Evolutionary conservation across 2,113 vertebrate species (phyloP).

Genomic region (Andinoacara biseriatus): DNA sequence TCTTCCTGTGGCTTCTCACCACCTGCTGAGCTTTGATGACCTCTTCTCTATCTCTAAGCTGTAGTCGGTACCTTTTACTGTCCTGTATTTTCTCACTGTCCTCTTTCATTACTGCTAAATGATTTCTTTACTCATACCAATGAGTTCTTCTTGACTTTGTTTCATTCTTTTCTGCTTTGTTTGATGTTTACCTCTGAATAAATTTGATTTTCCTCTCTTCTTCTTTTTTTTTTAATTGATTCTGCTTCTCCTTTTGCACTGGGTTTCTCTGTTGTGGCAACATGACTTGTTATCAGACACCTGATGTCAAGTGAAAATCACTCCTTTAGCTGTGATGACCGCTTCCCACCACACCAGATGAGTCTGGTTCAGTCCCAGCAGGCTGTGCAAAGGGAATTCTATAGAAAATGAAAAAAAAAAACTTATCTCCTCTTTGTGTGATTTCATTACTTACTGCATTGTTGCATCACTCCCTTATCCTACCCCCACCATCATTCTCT

Average conservation of each 20-base stretch:
- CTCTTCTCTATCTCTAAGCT: not conserved
- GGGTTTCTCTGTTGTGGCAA: not conserved
- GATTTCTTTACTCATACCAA: not conserved
- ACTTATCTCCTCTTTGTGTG: not conserved
- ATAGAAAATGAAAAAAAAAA: not conserved
- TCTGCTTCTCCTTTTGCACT: not conserved
- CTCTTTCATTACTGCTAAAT: slow-evolving; percentile 9
- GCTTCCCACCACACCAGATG: not conserved
- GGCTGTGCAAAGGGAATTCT: not conserved
- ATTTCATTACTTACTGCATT: not conserved
- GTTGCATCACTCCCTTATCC: not conserved
- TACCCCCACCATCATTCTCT: not conserved
- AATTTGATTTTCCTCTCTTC: slow-evolving; percentile 43
- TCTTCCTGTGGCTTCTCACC: not conserved
- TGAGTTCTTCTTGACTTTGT: slow-evolving; percentile 2
- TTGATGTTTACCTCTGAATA: slow-evolving; percentile 65
- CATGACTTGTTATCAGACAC: not conserved
- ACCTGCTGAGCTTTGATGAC: not conserved
- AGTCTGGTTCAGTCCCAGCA: not conserved
- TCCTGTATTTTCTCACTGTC: not conserved
- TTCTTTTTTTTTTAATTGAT: slow-evolving; percentile 21
- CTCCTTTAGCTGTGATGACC: not conserved
- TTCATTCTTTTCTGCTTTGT: slow-evolving; percentile 48
- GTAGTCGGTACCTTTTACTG: not conserved
- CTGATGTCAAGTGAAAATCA: not conserved